These are phyloP conservation scores for Argyresthia albistria DNA, from an alignment of 2,888 invertebrate genomes.

Conservation along the genomic window DNA sequence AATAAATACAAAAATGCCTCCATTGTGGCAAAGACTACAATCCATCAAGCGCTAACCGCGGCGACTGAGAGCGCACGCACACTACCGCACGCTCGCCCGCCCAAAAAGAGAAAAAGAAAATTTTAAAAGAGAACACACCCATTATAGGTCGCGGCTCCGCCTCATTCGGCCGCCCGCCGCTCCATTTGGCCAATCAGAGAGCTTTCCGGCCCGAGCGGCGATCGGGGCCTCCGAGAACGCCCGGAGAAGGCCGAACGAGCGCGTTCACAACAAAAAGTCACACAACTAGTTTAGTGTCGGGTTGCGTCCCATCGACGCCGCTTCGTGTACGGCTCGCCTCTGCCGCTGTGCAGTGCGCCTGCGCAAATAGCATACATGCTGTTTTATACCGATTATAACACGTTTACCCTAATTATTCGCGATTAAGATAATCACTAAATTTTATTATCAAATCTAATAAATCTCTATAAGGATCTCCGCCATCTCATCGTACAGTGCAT, in stretches of 20 bases:
- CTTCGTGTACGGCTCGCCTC: slow-evolving; percentile 51
- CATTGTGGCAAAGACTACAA: slow-evolving; percentile 35
- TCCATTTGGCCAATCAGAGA: slow-evolving; percentile 10
- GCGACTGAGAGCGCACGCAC: slow-evolving; percentile 50
- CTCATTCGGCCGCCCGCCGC: slow-evolving; percentile 39
- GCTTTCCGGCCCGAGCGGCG: slow-evolving; percentile 24
- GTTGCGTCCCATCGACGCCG: slow-evolving; percentile 70
- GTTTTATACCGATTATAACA: slow-evolving; percentile 17
- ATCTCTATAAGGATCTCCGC: neutral
- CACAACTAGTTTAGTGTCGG: slow-evolving; percentile 70
- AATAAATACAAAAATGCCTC: slow-evolving; percentile 29
- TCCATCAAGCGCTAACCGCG: slow-evolving; percentile 58
- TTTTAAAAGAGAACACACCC: slow-evolving; percentile 68
- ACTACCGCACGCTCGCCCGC: slow-evolving; percentile 51
- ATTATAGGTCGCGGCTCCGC: slow-evolving; percentile 40
- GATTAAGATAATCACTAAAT: neutral
- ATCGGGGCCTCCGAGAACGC: slow-evolving; percentile 31
- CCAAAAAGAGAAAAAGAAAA: slow-evolving; percentile 70
- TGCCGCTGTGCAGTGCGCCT: slow-evolving; percentile 39
- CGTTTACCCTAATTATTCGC: slow-evolving; percentile 1
- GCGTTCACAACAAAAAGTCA: slow-evolving; percentile 68
- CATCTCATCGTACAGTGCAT: slow-evolving; percentile 1
- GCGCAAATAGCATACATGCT: slow-evolving; percentile 53
- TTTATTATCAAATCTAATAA: neutral
- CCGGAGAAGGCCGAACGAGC: slow-evolving; percentile 53